A percentile compares a stretch with the other conserved stretches of the same genome.
Conservation (phyloP, 2,113 vertebrate genomes). For the Cryptomyrus ogoouensis region DNA sequence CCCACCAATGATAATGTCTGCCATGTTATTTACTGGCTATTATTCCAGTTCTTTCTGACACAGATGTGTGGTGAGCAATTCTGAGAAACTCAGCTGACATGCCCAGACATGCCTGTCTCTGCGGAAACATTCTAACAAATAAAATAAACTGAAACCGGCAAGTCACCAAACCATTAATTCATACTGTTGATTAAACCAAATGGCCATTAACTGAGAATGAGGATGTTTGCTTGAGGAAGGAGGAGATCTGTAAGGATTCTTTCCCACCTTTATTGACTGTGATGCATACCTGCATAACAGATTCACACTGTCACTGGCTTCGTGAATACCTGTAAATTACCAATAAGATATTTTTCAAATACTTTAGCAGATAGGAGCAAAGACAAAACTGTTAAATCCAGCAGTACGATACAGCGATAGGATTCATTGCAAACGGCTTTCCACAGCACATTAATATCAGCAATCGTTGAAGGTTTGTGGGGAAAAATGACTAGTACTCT, state of each 20-base stretch:
- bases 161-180: neutral
- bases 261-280: neutral
- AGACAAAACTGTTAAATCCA: neutral
- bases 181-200: neutral
- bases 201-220: neutral
- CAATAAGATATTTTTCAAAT: neutral
- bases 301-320: neutral
- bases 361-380: neutral
- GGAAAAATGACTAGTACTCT: neutral
- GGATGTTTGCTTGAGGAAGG: neutral
- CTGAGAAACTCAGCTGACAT: neutral
- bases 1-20: neutral
- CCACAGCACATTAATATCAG: neutral
- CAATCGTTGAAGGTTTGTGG: neutral
- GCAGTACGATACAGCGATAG: neutral
- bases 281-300: neutral
- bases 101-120: neutral
- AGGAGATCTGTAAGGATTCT: neutral
- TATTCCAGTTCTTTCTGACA: neutral
- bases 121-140: neutral
- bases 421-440: neutral
- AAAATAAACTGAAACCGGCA: neutral
- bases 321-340: neutral
- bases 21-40: neutral
- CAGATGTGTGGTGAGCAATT: neutral